Evolutionary conservation across 2,113 vertebrate genomes (phyloP).

Genomic region (Periophthalmodon schlosseri): DNA sequence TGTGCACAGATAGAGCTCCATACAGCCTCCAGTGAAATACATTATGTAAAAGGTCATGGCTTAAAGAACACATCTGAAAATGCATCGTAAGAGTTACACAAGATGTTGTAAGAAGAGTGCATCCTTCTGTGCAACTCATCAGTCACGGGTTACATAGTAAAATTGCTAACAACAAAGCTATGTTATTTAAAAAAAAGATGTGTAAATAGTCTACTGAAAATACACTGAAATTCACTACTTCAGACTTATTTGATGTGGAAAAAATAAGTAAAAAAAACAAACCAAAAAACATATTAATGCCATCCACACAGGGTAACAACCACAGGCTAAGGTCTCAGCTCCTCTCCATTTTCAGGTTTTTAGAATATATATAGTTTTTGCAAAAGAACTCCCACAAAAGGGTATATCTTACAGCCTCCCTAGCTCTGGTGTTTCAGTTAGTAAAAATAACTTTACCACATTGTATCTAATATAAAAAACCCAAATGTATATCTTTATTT

Average conservation of each 20-base stretch:
- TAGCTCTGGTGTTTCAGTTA: background rate
- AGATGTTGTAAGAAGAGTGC: background rate
- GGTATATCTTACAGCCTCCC: background rate
- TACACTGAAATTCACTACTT: no score
- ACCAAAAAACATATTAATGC: no score
- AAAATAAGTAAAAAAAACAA: no score
- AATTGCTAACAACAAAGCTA: no score
- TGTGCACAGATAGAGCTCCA: background rate
- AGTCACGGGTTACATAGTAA: background rate
- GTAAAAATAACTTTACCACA: background rate
- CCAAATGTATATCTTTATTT: background rate
- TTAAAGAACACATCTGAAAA: slow-evolving; percentile 11
- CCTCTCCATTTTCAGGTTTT: background rate
- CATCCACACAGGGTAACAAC: no score
- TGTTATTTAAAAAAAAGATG: no score
- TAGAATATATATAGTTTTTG: background rate
- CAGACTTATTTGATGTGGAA: no score
- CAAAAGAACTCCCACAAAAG: background rate
- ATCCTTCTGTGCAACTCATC: background rate
- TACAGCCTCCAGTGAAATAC: slow-evolving; percentile 24
- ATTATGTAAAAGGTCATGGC: slow-evolving; percentile 37
- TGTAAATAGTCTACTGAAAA: no score
- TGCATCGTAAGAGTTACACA: slow-evolving; percentile 2
- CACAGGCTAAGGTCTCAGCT: no score
- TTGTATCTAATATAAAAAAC: background rate